A percentile compares a stretch with the other conserved stretches of the same genome.
Evolutionary conservation across 2,797 vertebrate genomes (phyloP).

Genomic region (Bovichtus variegatus): DNA sequence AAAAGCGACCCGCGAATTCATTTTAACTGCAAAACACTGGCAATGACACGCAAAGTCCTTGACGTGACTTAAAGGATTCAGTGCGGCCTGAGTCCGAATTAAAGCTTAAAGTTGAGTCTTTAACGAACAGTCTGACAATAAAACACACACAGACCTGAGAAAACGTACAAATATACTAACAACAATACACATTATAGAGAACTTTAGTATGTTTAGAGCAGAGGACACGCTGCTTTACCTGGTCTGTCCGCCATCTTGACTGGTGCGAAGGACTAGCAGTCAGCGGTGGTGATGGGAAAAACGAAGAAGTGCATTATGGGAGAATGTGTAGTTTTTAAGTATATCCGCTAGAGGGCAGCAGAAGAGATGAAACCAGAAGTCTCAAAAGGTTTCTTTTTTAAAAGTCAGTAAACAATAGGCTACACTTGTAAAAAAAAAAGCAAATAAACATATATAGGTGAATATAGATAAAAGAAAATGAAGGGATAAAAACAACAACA

Average conservation of each 20-base stretch:
- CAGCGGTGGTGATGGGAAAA: conserved; percentile 71
- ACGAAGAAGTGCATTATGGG: conserved; percentile 72
- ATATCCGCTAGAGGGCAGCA: conserved; percentile 52
- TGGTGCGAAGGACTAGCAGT: conserved; percentile 30
- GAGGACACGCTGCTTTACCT: conserved; percentile 74
- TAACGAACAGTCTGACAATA: fast-evolving
- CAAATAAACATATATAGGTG: too few species aligned
- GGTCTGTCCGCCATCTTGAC: conserved; percentile 88
- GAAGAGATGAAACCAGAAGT: not conserved
- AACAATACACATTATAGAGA: fast-evolving
- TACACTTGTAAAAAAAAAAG: too few species aligned
- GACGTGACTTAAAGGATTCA: conserved; percentile 68
- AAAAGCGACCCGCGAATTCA: fast-evolving
- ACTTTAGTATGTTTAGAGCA: not conserved
- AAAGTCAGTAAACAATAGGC: too few species aligned
- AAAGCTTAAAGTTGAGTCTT: not conserved
- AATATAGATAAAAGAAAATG: too few species aligned
- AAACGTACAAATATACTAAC: fast-evolving
- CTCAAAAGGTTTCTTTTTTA: too few species aligned
- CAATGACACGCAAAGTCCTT: conserved; percentile 84
- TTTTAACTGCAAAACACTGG: not conserved
- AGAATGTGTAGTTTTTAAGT: not conserved
- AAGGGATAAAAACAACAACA: too few species aligned
- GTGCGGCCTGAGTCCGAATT: conserved; percentile 47
- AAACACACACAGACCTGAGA: not conserved